Conservation (phyloP, 1,140 invertebrate genomes). For the Aphaenogaster floridana region DNA sequence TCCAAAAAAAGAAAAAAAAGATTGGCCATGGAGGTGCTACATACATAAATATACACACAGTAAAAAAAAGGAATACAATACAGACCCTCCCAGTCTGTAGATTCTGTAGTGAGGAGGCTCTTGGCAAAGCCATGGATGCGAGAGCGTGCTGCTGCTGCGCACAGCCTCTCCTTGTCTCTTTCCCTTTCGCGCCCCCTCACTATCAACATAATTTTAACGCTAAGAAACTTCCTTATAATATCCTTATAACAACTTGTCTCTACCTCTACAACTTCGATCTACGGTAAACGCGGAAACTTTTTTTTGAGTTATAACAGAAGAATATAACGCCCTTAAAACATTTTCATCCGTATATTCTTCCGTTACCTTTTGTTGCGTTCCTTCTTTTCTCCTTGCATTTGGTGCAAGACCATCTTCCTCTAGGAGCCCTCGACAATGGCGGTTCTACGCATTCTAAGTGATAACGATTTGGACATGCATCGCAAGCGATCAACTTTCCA, state of each 20-base stretch:
- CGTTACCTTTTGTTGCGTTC: slow-evolving; percentile 75
- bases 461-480: slow-evolving; percentile 87
- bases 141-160: slow-evolving; percentile 87
- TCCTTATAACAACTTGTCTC: slow-evolving; percentile 54
- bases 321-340: background rate
- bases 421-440: slow-evolving; percentile 87
- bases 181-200: slow-evolving; percentile 86
- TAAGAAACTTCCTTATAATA: slow-evolving; percentile 79
- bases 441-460: slow-evolving; percentile 89
- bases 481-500: slow-evolving; percentile 88
- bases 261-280: slow-evolving; percentile 9
- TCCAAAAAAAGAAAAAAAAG: slow-evolving; percentile 12
- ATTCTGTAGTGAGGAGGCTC: slow-evolving; percentile 86
- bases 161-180: slow-evolving; percentile 85
- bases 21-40: slow-evolving; percentile 13
- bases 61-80: slow-evolving; percentile 76
- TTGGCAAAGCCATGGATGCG: slow-evolving; percentile 88
- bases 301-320: background rate
- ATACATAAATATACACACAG: slow-evolving; percentile 37
- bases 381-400: slow-evolving; percentile 86
- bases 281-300: background rate
- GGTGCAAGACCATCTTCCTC: slow-evolving; percentile 89
- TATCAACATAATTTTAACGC: slow-evolving; percentile 85
- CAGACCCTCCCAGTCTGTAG: slow-evolving; percentile 86
- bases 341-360: background rate